Conservation (phyloP, 1,140 invertebrate species). For the Manduca sexta region DNA sequence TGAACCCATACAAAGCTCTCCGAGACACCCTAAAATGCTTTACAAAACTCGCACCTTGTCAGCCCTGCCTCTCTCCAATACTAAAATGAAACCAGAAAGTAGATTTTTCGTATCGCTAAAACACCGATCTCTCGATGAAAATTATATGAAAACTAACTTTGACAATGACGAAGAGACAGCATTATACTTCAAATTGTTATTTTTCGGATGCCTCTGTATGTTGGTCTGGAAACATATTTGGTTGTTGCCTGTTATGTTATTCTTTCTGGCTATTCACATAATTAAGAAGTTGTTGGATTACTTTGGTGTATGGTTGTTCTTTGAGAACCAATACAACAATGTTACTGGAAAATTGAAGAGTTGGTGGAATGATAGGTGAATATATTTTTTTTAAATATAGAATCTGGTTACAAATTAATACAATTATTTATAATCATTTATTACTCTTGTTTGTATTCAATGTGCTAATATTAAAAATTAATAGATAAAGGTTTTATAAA, state of each 20-base stretch:
- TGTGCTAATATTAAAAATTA: too few species aligned
- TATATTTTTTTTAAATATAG: constrained; percentile 1
- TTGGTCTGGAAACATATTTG: constrained; percentile 70
- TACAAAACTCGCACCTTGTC: constrained; percentile 68
- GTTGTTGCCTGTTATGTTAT: constrained; percentile 62
- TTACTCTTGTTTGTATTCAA: too few species aligned
- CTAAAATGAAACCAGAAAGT: constrained; percentile 53
- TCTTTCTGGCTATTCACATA: constrained; percentile 63
- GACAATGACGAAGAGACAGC: constrained; percentile 63
- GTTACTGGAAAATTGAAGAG: constrained; percentile 40
- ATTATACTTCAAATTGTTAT: constrained; percentile 63
- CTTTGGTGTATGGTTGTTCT: constrained; percentile 68
- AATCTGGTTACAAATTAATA: too few species aligned
- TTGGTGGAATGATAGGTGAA: constrained; percentile 65
- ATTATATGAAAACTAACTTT: constrained; percentile 58
- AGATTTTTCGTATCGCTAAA: constrained; percentile 56
- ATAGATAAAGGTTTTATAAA: too few species aligned
- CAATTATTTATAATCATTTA: too few species aligned
- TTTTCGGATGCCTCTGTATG: constrained; percentile 68
- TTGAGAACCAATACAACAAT: constrained; percentile 61
- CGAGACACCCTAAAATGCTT: constrained; percentile 52
- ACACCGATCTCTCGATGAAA: constrained; percentile 61
- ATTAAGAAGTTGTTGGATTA: constrained; percentile 58
- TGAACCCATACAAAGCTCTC: constrained; percentile 43
- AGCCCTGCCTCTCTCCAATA: constrained; percentile 53